These are phyloP conservation scores for Archaeoteleia sp. DNA, from an alignment of 2,888 invertebrate genomes.

Conservation along the genomic window DNA sequence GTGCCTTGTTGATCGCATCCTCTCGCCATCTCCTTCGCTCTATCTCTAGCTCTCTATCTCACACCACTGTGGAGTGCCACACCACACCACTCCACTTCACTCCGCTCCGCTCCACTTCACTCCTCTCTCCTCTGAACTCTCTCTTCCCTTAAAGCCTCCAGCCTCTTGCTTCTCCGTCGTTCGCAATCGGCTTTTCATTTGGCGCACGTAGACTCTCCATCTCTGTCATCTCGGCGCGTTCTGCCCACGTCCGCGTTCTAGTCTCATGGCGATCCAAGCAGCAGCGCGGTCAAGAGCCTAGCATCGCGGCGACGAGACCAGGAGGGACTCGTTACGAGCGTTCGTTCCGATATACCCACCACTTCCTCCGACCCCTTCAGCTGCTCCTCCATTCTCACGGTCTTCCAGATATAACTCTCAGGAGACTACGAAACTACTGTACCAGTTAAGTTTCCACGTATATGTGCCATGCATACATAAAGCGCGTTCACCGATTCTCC, in stretches of 20 bases:
- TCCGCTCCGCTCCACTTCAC: conserved; percentile 42
- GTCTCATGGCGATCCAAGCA: conserved; percentile 48
- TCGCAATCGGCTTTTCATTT: conserved; percentile 23
- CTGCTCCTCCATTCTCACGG: conserved; percentile 38
- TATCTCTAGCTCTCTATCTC: conserved; percentile 11
- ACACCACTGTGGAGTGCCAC: too few species aligned
- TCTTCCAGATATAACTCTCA: conserved; percentile 38
- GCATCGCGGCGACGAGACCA: conserved; percentile 51
- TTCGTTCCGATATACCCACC: conserved; percentile 47
- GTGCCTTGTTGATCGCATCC: conserved; percentile 60
- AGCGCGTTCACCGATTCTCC: neutral
- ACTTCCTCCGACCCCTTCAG: conserved; percentile 36
- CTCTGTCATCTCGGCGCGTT: conserved; percentile 34
- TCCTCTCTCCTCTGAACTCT: conserved; percentile 29
- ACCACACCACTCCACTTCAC: conserved; percentile 27
- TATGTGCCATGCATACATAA: conserved; percentile 2
- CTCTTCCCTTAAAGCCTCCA: neutral
- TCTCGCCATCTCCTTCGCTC: conserved; percentile 18
- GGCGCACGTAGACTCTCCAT: conserved; percentile 11
- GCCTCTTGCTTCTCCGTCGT: conserved; percentile 7
- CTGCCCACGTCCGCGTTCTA: conserved; percentile 40
- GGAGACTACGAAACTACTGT: conserved; percentile 38
- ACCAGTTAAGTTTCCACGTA: conserved; percentile 28
- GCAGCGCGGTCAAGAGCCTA: conserved; percentile 52
- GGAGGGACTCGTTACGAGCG: conserved; percentile 61